Base-by-base conservation (phyloP, 2,797 vertebrate genomes). In the Enteromius radiatus region DNA sequence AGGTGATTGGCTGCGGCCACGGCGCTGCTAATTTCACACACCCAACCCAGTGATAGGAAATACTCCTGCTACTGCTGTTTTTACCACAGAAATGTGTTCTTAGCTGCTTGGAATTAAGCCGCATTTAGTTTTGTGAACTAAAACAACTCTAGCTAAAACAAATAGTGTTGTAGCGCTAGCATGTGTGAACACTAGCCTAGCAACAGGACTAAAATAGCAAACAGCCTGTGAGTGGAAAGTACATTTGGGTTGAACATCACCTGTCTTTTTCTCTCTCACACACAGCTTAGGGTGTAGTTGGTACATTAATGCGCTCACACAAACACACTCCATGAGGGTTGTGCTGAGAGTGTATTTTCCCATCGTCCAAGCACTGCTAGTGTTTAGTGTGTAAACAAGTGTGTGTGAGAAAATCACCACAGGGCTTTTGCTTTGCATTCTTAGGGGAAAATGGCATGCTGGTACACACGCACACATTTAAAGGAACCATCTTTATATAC, bases 381-480 rank as follows among this genome's bases (percentile, higher is more conserved):
- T 94, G 93, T 95, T 95, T 94, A 90, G 90, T 91, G 88, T 94
- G 87, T 93, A 91, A 95, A 95, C 92, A 95, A 86, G 88, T 89
- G 87, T 88, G 41, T 88, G 84, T 90, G 92, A 91, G 93, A 87
- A 87, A 87, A 87, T 87, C 84, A 87, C 86, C 86, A 86, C 80
- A 74, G 86, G 86, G 82, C 84, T 84, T 82, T 78, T 80, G 67
- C 80, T 84, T 87, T 87, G 86, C 86, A 83, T 82, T 86, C 83
- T 87, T 83, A 87, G 31, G 73, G 80, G 49, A 84, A 87, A 85
- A 80, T 80, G 82, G 49, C 26, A 86, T 87, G 84, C 82, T 83
- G 86, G 84, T 78, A 80, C 64, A 56, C 78, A 85, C 81, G 54
- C 73, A 65, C 65, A 75, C 17, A 56, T 56, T 52, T 15, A 64